Base-by-base conservation (phyloP, 2,113 vertebrate species). In the Brachypteracias leptosomus region DNA sequence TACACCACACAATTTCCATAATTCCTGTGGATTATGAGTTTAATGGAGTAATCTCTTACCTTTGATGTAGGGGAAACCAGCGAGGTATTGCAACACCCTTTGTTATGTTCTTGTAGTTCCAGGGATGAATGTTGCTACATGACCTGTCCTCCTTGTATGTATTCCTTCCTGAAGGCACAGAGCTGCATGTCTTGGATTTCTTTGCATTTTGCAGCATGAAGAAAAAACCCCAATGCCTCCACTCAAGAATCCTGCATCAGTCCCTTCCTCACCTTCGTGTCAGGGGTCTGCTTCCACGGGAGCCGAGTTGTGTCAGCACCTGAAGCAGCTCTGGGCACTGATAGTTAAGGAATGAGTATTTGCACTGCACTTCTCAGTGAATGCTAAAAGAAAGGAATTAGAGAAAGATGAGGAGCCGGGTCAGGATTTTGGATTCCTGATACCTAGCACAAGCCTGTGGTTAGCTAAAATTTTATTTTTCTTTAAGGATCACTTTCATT, bases 261-360 rank as follows among this genome's bases (percentile, higher is more conserved):
- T n/a, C 11, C 28, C 35, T 66, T 40, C 71, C 67, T 63, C 46
- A 2, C n/a, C n/a, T n/a, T 35, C 9, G 4, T 4, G 3, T 36
- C 44, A 28, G n/a, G 13, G 21, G n/a, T 71, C 47, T 4, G 7
- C 24, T 76, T 38, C 58, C 36, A 6, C 0, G 0, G 66, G 36
- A 83, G 35, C 24, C 1, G 38, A 18, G n/a, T 3, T 47, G 6
- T 46, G 40, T 13, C 40, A 68, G 68, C 2, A 13, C 6, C 3
- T 1, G 38, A 24, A 46, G 54, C 35, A 61, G 33, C n/a, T 31
- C 63, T 1, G 2, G 10, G 68, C 31, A 1, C 75, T 1, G 0
- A 5, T 1, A 14, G 19, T 24, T n/a, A 49, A 10, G 31, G 31
- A n/a, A 19, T 24, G 46, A 52, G 35, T 49, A 14, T 42, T 86